A percentile compares a stretch with the other conserved stretches of the same genome.
phyloP scores from a whole-genome alignment of 2,113 vertebrate genomes.

The Chaenocephalus aceratus region DNA sequence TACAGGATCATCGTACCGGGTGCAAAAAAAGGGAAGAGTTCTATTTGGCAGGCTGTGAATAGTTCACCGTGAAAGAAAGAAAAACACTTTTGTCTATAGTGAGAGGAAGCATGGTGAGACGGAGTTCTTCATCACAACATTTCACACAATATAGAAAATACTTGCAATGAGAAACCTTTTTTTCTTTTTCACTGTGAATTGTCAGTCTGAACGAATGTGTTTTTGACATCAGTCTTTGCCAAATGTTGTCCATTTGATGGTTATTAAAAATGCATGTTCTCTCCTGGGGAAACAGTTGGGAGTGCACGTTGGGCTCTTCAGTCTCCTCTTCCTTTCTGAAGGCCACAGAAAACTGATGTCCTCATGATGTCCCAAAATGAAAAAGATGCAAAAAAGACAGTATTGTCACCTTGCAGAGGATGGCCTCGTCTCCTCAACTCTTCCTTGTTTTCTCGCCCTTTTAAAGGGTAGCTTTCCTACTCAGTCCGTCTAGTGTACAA shows the following conservation, averaged over 20 bases:
- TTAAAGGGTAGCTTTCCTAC: constrained; percentile 86
- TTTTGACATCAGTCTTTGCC: constrained; percentile 69
- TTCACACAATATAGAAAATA: constrained; percentile 81
- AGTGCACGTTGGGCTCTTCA: constrained; percentile 39
- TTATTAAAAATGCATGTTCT: constrained; percentile 46
- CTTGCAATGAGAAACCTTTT: constrained; percentile 54
- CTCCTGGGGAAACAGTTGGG: constrained; percentile 56
- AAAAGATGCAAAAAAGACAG: constrained; percentile 40
- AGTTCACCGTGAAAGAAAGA: constrained; percentile 57
- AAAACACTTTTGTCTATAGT: constrained; percentile 52
- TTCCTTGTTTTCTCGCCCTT: constrained; percentile 78
- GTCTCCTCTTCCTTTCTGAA: constrained; percentile 49
- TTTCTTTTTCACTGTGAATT: constrained; percentile 50
- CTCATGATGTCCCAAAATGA: constrained; percentile 60
- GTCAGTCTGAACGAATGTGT: constrained; percentile 57
- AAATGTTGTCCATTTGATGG: constrained; percentile 72
- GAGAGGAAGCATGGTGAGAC: constrained; percentile 78
- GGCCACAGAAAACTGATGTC: constrained; percentile 50
- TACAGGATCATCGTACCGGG: constrained; percentile 72
- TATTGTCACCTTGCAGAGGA: constrained; percentile 47
- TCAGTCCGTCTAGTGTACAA: constrained; percentile 77
- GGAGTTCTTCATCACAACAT: constrained; percentile 80
- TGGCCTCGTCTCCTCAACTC: constrained; percentile 27
- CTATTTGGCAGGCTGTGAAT: constrained; percentile 82
- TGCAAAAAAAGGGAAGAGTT: constrained; percentile 66